phyloP scores from a whole-genome alignment of 2,113 vertebrate species.

The Charadrius vociferus region DNA sequence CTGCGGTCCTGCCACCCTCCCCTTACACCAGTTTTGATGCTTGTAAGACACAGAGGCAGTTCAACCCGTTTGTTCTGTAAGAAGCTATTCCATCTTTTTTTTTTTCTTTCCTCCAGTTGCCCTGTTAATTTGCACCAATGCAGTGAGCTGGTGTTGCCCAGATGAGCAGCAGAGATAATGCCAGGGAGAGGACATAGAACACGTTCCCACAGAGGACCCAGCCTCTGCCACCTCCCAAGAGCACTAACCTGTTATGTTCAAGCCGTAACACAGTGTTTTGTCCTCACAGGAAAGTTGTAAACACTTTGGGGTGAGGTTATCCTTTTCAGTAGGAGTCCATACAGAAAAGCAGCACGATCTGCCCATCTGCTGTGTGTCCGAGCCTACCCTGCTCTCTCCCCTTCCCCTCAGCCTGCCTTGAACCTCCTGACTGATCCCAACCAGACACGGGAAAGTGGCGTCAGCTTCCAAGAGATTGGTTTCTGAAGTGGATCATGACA shows the following conservation, averaged over 20 bases:
- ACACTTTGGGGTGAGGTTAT: background rate
- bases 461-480: background rate
- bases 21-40: background rate
- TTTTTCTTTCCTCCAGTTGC: too few species aligned
- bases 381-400: background rate
- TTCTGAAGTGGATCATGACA: background rate
- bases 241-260: background rate
- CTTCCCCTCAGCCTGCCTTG: background rate
- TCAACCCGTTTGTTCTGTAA: background rate
- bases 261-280: background rate
- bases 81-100: background rate
- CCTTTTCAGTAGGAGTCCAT: background rate
- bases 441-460: fast-evolving
- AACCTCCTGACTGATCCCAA: background rate
- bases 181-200: background rate
- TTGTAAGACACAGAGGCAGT: background rate
- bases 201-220: background rate
- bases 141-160: background rate
- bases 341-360: background rate
- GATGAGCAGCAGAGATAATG: background rate
- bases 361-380: fast-evolving
- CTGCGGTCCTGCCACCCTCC: background rate
- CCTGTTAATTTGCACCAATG: background rate
- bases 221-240: background rate
- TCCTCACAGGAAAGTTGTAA: background rate